phyloP scores from a whole-genome alignment of 1,140 invertebrate species.

The Cydia splendana region DNA sequence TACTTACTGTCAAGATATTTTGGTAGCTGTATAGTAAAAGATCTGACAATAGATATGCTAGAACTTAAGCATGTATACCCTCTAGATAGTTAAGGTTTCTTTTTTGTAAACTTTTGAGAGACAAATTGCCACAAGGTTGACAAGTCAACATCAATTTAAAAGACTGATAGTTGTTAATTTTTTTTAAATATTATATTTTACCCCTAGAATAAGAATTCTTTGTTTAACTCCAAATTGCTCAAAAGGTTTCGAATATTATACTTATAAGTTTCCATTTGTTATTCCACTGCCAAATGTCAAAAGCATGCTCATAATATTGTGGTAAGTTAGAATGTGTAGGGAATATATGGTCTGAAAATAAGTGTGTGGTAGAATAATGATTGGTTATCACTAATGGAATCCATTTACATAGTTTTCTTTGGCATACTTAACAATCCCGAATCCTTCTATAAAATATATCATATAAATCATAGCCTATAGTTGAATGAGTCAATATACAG shows the following conservation, averaged over 20 bases:
- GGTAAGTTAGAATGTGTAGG: conserved; percentile 46
- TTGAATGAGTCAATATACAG: not conserved
- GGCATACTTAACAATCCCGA: not conserved
- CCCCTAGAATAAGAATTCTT: conserved; percentile 76
- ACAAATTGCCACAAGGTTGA: conserved; percentile 76
- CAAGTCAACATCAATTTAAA: conserved; percentile 80
- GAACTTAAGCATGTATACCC: conserved; percentile 52
- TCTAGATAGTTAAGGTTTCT: conserved; percentile 45
- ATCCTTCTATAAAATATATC: not conserved
- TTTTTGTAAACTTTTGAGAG: conserved; percentile 79
- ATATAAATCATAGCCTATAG: not conserved
- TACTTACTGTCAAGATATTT: conserved; percentile 18
- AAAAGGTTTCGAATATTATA: conserved; percentile 69
- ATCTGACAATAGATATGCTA: conserved; percentile 70
- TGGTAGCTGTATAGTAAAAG: conserved; percentile 40
- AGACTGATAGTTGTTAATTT: conserved; percentile 81
- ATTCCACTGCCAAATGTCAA: conserved; percentile 59
- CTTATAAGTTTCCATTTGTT: conserved; percentile 67
- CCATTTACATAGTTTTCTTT: not conserved
- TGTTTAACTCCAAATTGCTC: conserved; percentile 76
- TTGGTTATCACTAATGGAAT: not conserved
- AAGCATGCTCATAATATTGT: conserved; percentile 29
- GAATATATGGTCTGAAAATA: conserved; percentile 47
- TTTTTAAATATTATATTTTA: conserved; percentile 80
- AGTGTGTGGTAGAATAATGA: conserved; percentile 34